Evolutionary conservation across 2,797 vertebrate species (phyloP).

Genomic region (Mionectes olivaceus): DNA sequence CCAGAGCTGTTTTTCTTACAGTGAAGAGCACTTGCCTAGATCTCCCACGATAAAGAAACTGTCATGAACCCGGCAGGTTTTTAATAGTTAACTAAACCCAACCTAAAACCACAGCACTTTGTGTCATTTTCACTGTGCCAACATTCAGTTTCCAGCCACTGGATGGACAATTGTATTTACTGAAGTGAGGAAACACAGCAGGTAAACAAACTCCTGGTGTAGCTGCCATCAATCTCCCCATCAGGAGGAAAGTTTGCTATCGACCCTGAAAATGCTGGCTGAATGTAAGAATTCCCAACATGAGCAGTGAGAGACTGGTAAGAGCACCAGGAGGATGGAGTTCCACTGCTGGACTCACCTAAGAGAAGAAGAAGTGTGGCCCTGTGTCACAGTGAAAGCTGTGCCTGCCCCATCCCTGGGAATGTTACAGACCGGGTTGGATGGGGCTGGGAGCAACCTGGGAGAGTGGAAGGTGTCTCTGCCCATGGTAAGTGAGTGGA

Average conservation of each 20-base stretch:
- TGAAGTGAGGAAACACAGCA: fast-evolving
- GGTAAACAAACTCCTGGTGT: background rate
- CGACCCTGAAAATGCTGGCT: background rate
- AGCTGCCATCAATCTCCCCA: background rate
- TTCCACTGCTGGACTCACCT: background rate
- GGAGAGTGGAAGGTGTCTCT: background rate
- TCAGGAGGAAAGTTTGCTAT: background rate
- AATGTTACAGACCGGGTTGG: background rate
- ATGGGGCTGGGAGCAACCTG: background rate
- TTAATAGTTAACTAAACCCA: background rate
- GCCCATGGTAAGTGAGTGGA: background rate
- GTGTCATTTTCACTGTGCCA: background rate
- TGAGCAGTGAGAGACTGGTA: background rate
- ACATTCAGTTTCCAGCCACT: background rate
- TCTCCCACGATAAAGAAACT: background rate
- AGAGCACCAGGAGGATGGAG: background rate
- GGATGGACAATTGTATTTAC: background rate
- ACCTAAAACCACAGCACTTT: background rate
- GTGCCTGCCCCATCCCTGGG: background rate
- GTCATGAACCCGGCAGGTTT: background rate
- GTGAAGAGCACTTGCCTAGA: background rate
- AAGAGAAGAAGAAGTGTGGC: background rate
- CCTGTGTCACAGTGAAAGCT: background rate
- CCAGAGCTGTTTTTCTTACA: background rate
- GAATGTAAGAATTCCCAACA: background rate